These are phyloP conservation scores for Ursus arctos DNA, from an alignment of 2,113 vertebrate genomes.

Conservation along the genomic window DNA sequence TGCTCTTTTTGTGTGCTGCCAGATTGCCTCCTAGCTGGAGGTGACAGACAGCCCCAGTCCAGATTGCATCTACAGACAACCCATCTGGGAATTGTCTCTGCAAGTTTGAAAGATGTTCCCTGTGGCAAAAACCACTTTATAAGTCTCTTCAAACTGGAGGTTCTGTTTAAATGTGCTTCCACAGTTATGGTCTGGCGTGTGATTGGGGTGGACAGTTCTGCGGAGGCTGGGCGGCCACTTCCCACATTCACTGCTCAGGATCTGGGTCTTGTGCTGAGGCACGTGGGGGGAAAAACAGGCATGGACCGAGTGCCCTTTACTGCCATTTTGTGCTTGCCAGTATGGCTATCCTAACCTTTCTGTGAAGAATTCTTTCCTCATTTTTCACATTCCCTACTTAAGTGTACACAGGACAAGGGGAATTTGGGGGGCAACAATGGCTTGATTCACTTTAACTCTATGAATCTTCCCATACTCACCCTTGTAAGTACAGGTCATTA, in stretches of 20 bases:
- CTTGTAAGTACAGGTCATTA: not conserved
- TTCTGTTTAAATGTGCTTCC: slow-evolving; percentile 59
- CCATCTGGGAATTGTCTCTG: slow-evolving; percentile 77
- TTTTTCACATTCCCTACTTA: not conserved
- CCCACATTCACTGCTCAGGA: not conserved
- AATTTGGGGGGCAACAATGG: not conserved
- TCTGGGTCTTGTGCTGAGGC: not conserved
- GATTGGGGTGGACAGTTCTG: not conserved
- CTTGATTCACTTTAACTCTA: not conserved
- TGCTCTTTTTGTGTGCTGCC: slow-evolving; percentile 51
- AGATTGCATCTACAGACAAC: slow-evolving; percentile 73
- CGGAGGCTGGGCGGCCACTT: not conserved
- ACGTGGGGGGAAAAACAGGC: not conserved
- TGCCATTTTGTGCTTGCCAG: not conserved
- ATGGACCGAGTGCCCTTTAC: not conserved
- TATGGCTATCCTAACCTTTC: not conserved
- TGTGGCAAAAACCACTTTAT: slow-evolving; percentile 73
- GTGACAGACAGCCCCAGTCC: slow-evolving; percentile 72
- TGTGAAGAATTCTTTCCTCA: not conserved
- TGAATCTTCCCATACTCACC: not conserved
- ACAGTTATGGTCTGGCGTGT: not conserved
- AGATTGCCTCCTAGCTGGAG: slow-evolving; percentile 73
- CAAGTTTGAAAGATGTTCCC: slow-evolving; percentile 78
- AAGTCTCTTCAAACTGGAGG: slow-evolving; percentile 63
- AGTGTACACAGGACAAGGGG: not conserved